A percentile compares a stretch with the other conserved stretches of the same genome.
These are phyloP conservation scores for Pelobates cultripes DNA, from an alignment of 2,797 vertebrate genomes.

Conservation along the genomic window DNA sequence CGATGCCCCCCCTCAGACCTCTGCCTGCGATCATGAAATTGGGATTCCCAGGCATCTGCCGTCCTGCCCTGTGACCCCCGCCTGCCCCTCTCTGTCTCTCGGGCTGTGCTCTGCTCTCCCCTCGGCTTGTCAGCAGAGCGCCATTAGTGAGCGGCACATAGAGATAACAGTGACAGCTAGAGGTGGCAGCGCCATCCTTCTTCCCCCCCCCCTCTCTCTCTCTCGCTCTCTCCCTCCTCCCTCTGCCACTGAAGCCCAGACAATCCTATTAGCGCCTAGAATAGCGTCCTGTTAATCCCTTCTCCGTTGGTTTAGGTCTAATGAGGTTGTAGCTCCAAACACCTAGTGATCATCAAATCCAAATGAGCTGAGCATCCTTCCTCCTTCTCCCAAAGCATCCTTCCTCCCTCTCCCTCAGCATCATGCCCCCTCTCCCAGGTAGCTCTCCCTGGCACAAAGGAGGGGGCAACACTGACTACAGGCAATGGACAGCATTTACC, in stretches of 20 bases:
- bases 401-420: too few relatives aligned
- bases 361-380: constrained; percentile 6
- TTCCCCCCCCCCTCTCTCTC: constrained; percentile 21
- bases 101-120: constrained; percentile 43
- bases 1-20: constrained; percentile 79
- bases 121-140: constrained; percentile 76
- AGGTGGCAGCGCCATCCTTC: constrained; percentile 54
- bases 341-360: not conserved
- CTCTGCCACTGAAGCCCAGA: constrained; percentile 54
- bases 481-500: constrained; percentile 21
- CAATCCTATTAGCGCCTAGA: constrained; percentile 73
- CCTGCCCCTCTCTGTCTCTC: constrained; percentile 41
- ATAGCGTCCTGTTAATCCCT: constrained; percentile 58
- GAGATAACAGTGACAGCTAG: constrained; percentile 53
- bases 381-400: not conserved
- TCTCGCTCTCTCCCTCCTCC: not conserved
- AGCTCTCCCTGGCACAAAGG: constrained; percentile 27
- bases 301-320: constrained; percentile 9
- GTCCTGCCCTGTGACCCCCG: constrained; percentile 62
- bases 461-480: constrained; percentile 18
- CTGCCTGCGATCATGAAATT: constrained; percentile 88
- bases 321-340: constrained; percentile 27
- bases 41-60: constrained; percentile 88
- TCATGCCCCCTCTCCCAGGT: not conserved
- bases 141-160: constrained; percentile 79